phyloP scores from a whole-genome alignment of 2,888 invertebrate species.

The Lagria hirta region DNA sequence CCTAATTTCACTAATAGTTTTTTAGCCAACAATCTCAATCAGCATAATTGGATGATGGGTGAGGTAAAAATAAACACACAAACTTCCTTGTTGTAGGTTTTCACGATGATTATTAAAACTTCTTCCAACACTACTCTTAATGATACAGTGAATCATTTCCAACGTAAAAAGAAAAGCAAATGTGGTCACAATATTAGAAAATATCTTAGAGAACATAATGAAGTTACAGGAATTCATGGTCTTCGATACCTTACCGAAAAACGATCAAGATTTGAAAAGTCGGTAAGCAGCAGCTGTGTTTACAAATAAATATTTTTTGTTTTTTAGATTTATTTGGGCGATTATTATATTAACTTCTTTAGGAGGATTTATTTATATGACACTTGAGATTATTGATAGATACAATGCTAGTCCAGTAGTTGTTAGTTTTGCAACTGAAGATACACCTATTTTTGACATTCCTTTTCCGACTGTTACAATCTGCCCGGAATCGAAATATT shows the following conservation, averaged over 20 bases:
- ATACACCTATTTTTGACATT: conserved; percentile 29
- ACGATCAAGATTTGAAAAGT: conserved; percentile 39
- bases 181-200: conserved; percentile 27
- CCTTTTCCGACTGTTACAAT: conserved; percentile 35
- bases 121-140: too few species aligned
- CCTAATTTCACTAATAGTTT: too few species aligned
- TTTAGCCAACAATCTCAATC: too few species aligned
- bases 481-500: conserved; percentile 26
- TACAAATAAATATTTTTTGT: too few species aligned
- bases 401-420: conserved; percentile 28
- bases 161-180: too few species aligned
- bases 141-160: too few species aligned
- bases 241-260: conserved; percentile 43
- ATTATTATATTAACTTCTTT: conserved; percentile 9
- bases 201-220: conserved; percentile 42
- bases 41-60: too few species aligned
- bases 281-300: conserved; percentile 3
- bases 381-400: conserved; percentile 24
- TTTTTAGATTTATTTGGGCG: conserved; percentile 18
- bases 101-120: too few species aligned
- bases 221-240: conserved; percentile 42
- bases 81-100: too few species aligned
- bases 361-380: conserved; percentile 21
- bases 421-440: conserved; percentile 28
- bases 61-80: too few species aligned